Base-by-base conservation (phyloP, 2,888 invertebrate genomes). In the Rhyacophila evoluta region DNA sequence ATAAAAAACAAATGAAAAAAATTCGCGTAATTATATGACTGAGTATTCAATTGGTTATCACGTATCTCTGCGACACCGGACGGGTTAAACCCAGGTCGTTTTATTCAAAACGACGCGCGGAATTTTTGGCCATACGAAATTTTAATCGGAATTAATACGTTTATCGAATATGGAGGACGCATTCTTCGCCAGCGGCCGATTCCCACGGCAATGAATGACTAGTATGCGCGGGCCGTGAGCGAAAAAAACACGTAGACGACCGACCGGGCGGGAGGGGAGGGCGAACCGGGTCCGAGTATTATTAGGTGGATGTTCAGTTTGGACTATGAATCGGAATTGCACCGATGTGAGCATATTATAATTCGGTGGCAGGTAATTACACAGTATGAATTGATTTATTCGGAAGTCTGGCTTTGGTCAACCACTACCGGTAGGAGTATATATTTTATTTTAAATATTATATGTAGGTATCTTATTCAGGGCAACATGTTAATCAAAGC, bases 111-210 rank as follows among this genome's bases (percentile, higher is more conserved):
- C 83, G 78, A 77, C 74, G 75, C 79, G 82, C 80, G 81, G 82
- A 81, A 78, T 80, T 77, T 80, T 77, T 19, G 81, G 80, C 80
- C 78, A 77, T 80, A 81, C 81, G 78, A 81, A 81, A 81, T 81
- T 80, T 81, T 80, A 81, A 81, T 81, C 77, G 84, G 87, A 88
- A 88, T 89, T 87, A 89, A 89, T 89, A 89, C 87, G 88, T 89
- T 87, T 87, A 88, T 89, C 88, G 87, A 84, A 87, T 88, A 89
- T 87, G 88, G 87, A 88, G 88, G 88, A 86, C 89, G 89, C 88
- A 89, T 89, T 90, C 82, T 74, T 82, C 84, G 86, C 88, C 88
- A 88, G 89, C 88, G 88, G 89, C 88, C 85, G 87, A 88, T 90
- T 89, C 89, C 88, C 88, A 89, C 89, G 89, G 85, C 88, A 87